Base-by-base conservation (phyloP, 2,113 vertebrate genomes). In the Guaruba guarouba region DNA sequence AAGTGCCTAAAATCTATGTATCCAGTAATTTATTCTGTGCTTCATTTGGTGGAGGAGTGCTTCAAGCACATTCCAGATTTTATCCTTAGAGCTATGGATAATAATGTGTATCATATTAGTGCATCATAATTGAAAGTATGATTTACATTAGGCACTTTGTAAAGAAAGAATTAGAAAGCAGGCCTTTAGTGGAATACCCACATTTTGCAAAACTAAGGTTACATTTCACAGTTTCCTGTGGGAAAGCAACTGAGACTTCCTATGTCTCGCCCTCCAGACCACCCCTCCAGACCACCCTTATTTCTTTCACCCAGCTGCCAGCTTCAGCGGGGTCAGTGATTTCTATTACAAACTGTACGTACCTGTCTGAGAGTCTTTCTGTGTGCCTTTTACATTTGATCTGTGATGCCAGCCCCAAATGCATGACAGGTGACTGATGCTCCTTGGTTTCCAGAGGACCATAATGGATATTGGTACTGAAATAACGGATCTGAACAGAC, bases 381-480 rank as follows among this genome's bases (percentile, higher is more conserved):
- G 11, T 4, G 46, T 9, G 39, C 48, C 51, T 64, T 55, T 55
- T 31, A 16, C 46, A 13, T 9, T 61, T 27, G 43, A 64, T 18
- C 61, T 24, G 31, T 3, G 5, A 68, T 0, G 3, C 39, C 85
- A 89, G 44, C 52, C 52, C 67, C 54, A 46, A 19, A 37, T 0
- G 1, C 3, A 0, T 41, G 78, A 28, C 49, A 69, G 54, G 62
- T 18, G 62, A 71, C 0, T 0, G 55, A 71, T 68, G 71, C 18
- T 88, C 17, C 82, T 52, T 1, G 1, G 27, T 35, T 93, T 82
- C 35, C 5, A 1, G 31, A 85, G 39, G 48, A 57, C 52, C 35
- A 0, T 17, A 66, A 41, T 16, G n/a, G 52, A n/a, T 69, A 31
- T 27, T 74, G 44, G 29, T 57, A 13, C 70, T 66, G 90, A 43